Conservation (phyloP, 2,113 vertebrate species). For the Capra hircus region DNA sequence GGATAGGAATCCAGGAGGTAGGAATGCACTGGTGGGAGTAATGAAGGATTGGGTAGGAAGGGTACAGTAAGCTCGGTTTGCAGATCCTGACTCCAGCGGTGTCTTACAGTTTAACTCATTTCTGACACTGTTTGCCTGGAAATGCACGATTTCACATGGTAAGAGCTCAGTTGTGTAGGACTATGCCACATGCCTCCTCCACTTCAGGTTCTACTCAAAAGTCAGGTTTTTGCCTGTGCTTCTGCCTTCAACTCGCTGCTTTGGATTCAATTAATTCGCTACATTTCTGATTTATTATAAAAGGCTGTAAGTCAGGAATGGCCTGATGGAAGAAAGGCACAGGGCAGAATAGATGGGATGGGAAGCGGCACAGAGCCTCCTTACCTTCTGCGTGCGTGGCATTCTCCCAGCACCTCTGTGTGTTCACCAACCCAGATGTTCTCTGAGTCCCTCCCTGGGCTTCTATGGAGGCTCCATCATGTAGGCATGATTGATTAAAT, state of each 20-base stretch:
- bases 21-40: neutral
- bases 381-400: neutral
- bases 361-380: neutral
- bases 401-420: neutral
- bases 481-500: neutral
- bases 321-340: neutral
- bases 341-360: neutral
- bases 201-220: neutral
- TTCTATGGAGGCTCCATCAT: neutral
- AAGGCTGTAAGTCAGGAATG: neutral
- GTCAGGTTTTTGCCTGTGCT: neutral
- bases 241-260: neutral
- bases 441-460: neutral
- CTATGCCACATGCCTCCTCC: neutral
- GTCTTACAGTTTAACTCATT: neutral
- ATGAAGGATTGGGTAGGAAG: neutral
- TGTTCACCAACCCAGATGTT: neutral
- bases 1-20: neutral
- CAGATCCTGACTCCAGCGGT: neutral
- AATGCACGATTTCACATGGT: neutral
- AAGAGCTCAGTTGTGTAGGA: neutral
- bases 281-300: neutral
- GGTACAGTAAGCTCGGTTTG: neutral
- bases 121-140: neutral
- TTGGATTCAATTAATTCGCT: neutral